phyloP scores from a whole-genome alignment of 2,113 vertebrate genomes.

The Callipepla californica region DNA sequence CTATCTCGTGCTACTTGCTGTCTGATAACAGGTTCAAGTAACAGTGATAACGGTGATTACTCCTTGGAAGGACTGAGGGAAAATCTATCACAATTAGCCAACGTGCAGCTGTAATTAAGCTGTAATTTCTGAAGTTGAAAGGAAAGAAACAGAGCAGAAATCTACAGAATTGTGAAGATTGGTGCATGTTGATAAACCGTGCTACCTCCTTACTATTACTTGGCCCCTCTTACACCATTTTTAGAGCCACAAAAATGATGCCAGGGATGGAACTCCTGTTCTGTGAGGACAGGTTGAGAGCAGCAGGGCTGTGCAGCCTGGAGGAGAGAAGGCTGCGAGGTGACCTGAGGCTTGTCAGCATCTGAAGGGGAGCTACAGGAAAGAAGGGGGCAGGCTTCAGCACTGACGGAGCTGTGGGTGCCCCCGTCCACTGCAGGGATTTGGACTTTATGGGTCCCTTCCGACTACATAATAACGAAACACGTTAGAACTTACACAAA shows the following conservation, averaged over 20 bases:
- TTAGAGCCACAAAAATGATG: too few species aligned
- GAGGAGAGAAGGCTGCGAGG: too few species aligned
- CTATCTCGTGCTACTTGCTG: neutral
- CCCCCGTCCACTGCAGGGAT: too few species aligned
- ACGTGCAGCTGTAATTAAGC: neutral
- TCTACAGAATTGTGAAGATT: neutral
- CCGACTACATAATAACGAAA: neutral
- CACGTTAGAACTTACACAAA: neutral
- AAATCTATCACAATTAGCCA: neutral
- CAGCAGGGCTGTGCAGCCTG: too few species aligned
- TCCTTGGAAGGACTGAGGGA: rapidly evolving
- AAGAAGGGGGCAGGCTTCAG: too few species aligned
- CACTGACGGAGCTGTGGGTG: too few species aligned
- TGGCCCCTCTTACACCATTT: too few species aligned
- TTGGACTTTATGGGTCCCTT: too few species aligned
- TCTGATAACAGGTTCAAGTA: neutral
- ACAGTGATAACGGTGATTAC: rapidly evolving
- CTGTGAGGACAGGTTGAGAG: too few species aligned
- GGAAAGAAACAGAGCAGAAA: neutral
- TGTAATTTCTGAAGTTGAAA: neutral
- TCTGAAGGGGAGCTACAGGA: too few species aligned
- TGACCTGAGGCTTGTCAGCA: too few species aligned
- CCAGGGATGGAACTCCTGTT: too few species aligned
- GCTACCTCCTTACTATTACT: neutral
- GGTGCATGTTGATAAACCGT: neutral